Evolutionary conservation across 1,140 invertebrate genomes (phyloP), one percentile per base, ranked within the genome.

Genomic region (Bombus confusus): DNA sequence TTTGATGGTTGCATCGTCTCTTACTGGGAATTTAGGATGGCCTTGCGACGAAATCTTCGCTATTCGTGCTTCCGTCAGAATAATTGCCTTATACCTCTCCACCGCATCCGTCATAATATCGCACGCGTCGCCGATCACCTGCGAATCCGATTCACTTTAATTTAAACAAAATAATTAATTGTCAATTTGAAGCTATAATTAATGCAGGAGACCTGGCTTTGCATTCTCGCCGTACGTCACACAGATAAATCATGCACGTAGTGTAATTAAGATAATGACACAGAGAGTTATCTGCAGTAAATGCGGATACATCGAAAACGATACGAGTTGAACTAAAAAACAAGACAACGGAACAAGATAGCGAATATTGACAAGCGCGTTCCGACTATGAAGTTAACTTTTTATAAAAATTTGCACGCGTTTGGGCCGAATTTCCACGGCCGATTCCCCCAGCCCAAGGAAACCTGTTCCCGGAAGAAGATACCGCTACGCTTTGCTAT

Each of bases 41-140:
- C 43, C 86, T 83, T 86, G 47, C 68, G 86, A 77, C 87, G 83
- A 82, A 85, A 92, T 89, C 91, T 88, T 47, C 76, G 93, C 91
- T 87, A 91, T 64, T 91, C 91, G 87, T 84, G 90, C 90, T 88
- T 94, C 90, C 87, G 93, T 91, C 62, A 92, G 78, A 4, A 96
- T 91, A 25, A 96, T 95, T 10, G 95, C 90, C 47, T 90, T 93
- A 86, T 97, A 97, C 73, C 97, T 93, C 68, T 95, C 92, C 22
- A 96, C 88, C 1, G 96, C 96, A 66, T 96, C 93, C 37, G 95
- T 94, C 28, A 97, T 91, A 68, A 97, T 95, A 86, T 96, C 95
- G 93, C 96, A 97, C 25, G 84, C 92, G n/a, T 94, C 85, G 22
- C 86, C 88, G 78, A 84, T 93, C 86, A 92, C 89, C 95, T 94